Evolutionary conservation across 2,888 invertebrate species (phyloP).

Genomic region (Papilio demoleus): DNA sequence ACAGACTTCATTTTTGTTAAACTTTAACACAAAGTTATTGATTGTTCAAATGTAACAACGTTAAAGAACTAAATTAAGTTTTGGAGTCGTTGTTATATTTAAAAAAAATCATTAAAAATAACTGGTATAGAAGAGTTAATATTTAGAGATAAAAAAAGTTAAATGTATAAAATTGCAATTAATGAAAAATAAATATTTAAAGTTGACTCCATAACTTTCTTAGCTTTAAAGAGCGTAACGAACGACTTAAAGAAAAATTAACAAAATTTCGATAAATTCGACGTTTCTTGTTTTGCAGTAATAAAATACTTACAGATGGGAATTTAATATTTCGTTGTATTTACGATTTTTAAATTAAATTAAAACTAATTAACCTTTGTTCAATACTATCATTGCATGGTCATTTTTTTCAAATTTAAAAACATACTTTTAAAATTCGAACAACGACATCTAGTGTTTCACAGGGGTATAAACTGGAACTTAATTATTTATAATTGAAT

Average conservation of each 20-base stretch:
- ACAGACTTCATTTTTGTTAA: too few relatives aligned
- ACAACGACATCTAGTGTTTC: background rate
- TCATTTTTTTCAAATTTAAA: background rate
- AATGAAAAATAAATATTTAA: background rate
- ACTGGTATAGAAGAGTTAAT: too few relatives aligned
- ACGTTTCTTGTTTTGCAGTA: background rate
- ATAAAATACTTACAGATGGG: background rate
- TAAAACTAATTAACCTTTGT: background rate
- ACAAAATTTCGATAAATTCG: conserved; percentile 22
- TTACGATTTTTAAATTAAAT: background rate
- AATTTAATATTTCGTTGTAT: background rate
- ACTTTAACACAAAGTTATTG: too few relatives aligned
- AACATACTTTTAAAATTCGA: background rate
- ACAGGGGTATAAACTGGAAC: background rate
- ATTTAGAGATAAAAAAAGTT: too few relatives aligned
- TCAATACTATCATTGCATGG: background rate
- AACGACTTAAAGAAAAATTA: conserved; percentile 35
- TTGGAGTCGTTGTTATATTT: too few relatives aligned
- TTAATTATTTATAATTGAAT: too few relatives aligned
- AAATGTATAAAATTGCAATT: background rate
- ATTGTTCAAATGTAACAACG: too few relatives aligned
- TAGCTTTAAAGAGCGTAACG: background rate
- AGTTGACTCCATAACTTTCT: conserved; percentile 26
- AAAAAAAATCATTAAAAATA: too few relatives aligned
- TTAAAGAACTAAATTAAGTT: too few relatives aligned